Base-by-base conservation (phyloP, 2,888 invertebrate genomes). In the Tetranychus truncatus region DNA sequence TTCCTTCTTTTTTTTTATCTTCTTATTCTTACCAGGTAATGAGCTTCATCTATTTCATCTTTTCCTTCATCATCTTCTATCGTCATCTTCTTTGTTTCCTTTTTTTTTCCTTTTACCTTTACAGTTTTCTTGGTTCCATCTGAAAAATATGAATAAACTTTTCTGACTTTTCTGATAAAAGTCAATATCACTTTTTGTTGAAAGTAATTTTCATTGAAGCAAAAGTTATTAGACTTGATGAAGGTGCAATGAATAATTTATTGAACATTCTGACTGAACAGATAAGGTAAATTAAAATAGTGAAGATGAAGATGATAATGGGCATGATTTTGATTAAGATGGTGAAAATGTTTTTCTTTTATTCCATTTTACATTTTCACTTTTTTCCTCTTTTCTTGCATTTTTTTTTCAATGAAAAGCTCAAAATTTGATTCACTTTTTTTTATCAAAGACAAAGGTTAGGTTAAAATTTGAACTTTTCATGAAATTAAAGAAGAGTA, bases 271-370 rank as follows among this genome's bases (percentile, higher is more conserved):
- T 9, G 66, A 66, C 20, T 66, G 66, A 20, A 66, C 66, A 66
- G 66, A 66, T 66, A 66, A 66, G 20, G 66, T 66, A 11, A 65
- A n/a, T 65, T 20, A 66, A 66, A 66, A 66, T 20, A 66, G 20
- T 66, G 34, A 34, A 34, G 34, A 34, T 34, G 34, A 34, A 34
- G 34, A 34, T 34, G 34, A 34, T 34, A 34, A 34, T 34, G 34
- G 34, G 34, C 4, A 34, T 34, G 34, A 34, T 34, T 34, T 34
- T 34, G 34, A 34, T 34, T 34, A 34, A 34, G 34, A 34, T 34
- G 34, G 34, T 34, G 34, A 34, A 34, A 34, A 34, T 34, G 34
- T 34, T 34, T 34, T 5, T 34, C 34, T 34, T 3, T 5, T 4
- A 34, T 34, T 34, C 3, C 5, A 34, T 34, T 34, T 34, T 5